Base-by-base conservation (phyloP, 2,797 vertebrate genomes). In the Cyprinodon diabolis region DNA sequence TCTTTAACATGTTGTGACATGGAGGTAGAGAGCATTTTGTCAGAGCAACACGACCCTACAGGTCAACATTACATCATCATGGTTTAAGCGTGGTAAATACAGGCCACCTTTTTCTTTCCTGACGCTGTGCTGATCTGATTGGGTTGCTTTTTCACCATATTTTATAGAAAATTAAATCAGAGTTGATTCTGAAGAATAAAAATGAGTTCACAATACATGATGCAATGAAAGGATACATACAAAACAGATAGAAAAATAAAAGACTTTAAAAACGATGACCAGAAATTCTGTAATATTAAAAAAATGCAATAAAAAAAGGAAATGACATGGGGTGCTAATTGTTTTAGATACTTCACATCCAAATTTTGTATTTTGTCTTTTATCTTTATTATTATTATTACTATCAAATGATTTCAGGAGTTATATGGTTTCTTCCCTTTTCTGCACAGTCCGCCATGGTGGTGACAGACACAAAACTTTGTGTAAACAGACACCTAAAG, bases 41-140 rank as follows among this genome's bases (percentile, higher is more conserved):
- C 75, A 86, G 66, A 69, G 9, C 66, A 74, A 47, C 49, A 68
- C 14, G 65, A n/a, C 47, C 12, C 15, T 2, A 21, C 14, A 78
- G 17, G 45, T 80, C 77, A 85, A 84, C 55, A 87, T 78, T 72
- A 48, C 74, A 75, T 68, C 52, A 80, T 68, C 37, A 17, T 6
- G 69, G 71, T 82, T 75, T 71, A 72, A 67, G 13, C 9, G 25
- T 9, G 47, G 35, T 21, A 48, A 80, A 76, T 55, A 23, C 83
- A 7, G 37, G 72, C n/a, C 13, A 2, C 30, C 30, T 14, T 51
- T 14, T 56, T 19, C 15, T 66, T 51, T 21, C 21, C 65, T 84
- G 56, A 65, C 67, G 11, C n/a, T 47, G 45, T 67, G 58, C n/a
- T 4, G 0, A 30, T 49, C 30, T 58, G 21, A 69, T 43, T 69